Conservation (phyloP, 2,888 invertebrate genomes). For the Trilocha varians region DNA sequence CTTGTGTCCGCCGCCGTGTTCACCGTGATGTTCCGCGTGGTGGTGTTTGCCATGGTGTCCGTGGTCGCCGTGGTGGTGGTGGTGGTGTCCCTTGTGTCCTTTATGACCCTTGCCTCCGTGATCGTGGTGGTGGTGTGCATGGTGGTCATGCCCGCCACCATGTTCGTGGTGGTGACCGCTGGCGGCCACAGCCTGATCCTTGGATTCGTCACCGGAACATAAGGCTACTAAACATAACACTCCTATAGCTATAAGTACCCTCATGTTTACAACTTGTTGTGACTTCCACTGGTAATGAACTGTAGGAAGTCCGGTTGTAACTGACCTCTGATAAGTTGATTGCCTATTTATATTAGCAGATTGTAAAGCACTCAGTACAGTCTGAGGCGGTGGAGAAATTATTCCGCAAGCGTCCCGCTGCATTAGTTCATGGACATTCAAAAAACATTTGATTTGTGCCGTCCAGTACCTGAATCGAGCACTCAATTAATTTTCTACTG, state of each 20-base stretch:
- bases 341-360: constrained; percentile 60
- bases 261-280: constrained; percentile 33
- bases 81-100: constrained; percentile 82
- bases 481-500: not conserved
- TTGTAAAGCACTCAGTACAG: constrained; percentile 28
- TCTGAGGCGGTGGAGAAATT: constrained; percentile 49
- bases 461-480: not conserved
- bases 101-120: constrained; percentile 84
- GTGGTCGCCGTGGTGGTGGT: constrained; percentile 84
- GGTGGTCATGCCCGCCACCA: constrained; percentile 79
- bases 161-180: constrained; percentile 69
- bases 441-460: constrained; percentile 19
- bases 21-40: constrained; percentile 80
- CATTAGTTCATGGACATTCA: constrained; percentile 56
- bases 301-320: constrained; percentile 56
- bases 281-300: constrained; percentile 24
- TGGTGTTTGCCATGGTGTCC: constrained; percentile 85
- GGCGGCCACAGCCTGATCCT: constrained; percentile 62
- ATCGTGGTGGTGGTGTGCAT: constrained; percentile 77
- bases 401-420: constrained; percentile 57
- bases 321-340: constrained; percentile 48
- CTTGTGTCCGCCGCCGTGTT: constrained; percentile 85
- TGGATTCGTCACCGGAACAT: constrained; percentile 38
- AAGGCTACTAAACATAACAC: constrained; percentile 49
- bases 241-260: constrained; percentile 44